These are phyloP conservation scores for Drosophila emarginata DNA, from an alignment of 2,888 invertebrate species.

Conservation along the genomic window DNA sequence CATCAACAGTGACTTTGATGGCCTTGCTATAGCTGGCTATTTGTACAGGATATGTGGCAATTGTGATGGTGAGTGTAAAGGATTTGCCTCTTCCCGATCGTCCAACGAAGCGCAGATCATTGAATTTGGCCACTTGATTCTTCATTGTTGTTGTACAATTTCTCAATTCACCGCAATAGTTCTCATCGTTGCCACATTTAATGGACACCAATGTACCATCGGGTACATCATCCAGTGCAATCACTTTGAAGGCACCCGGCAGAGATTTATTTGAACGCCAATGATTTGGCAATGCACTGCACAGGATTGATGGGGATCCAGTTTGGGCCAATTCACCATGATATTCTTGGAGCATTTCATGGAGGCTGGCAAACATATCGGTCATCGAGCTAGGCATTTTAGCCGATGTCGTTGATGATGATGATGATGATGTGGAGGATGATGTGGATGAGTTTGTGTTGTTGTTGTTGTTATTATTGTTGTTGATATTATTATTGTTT, in stretches of 20 bases:
- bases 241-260: conserved; percentile 97
- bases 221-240: conserved; percentile 94
- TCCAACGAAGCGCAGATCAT: conserved; percentile 98
- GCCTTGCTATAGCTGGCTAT: conserved; percentile 97
- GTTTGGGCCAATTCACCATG: conserved; percentile 97
- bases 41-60: conserved; percentile 88
- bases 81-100: conserved; percentile 98
- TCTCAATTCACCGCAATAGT: conserved; percentile 96
- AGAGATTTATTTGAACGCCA: conserved; percentile 99
- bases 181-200: conserved; percentile 98
- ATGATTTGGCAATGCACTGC: conserved; percentile 95
- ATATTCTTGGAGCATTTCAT: conserved; percentile 92
- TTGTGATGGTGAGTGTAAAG: conserved; percentile 96
- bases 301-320: conserved; percentile 97
- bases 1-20: conserved; percentile 99
- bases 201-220: conserved; percentile 98
- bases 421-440: conserved; percentile 30
- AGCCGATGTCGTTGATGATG: conserved; percentile 56
- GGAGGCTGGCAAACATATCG: conserved; percentile 89
- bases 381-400: conserved; percentile 86
- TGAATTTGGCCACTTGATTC: conserved; percentile 99
- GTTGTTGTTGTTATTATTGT: conserved; percentile 27
- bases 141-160: conserved; percentile 98
- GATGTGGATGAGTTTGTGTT: conserved; percentile 36
- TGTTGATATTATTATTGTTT: conserved; percentile 26